Evolutionary conservation across 2,888 invertebrate genomes (phyloP).

Genomic region (Calameuta filiformis): DNA sequence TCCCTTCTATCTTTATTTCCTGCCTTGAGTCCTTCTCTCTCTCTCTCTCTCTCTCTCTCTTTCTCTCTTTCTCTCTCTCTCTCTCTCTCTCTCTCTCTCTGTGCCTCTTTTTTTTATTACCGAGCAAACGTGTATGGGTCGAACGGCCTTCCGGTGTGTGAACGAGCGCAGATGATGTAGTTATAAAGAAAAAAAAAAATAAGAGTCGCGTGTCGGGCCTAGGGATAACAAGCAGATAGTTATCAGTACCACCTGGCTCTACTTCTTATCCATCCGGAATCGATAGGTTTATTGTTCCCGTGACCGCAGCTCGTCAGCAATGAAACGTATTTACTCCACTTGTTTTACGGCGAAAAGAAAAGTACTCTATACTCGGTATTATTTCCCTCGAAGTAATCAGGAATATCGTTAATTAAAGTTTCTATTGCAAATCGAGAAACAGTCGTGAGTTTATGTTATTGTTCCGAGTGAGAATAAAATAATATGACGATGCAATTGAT

Average conservation of each 20-base stretch:
- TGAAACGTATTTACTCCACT: neutral
- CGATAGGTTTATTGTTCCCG: constrained; percentile 14
- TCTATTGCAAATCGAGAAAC: neutral
- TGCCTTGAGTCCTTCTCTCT: neutral
- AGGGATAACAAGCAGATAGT: constrained; percentile 13
- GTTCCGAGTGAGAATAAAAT: neutral
- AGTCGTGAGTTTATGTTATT: neutral
- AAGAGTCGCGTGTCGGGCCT: constrained; percentile 12
- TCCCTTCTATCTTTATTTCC: constrained; percentile 9
- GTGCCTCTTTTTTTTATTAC: neutral
- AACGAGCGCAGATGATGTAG: constrained; percentile 13
- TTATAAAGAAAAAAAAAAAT: constrained; percentile 1
- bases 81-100: neutral
- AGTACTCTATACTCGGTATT: neutral
- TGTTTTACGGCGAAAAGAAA: neutral
- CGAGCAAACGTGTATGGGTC: neutral
- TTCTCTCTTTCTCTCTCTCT: neutral
- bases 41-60: constrained; percentile 3
- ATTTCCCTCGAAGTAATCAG: neutral
- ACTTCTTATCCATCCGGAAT: constrained; percentile 16
- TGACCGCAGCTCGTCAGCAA: neutral
- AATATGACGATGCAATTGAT: neutral
- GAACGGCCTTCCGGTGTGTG: neutral
- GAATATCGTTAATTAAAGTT: neutral
- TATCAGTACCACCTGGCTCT: constrained; percentile 17